Conservation (phyloP, 2,113 vertebrate species). For the Apaloderma vittatum region DNA sequence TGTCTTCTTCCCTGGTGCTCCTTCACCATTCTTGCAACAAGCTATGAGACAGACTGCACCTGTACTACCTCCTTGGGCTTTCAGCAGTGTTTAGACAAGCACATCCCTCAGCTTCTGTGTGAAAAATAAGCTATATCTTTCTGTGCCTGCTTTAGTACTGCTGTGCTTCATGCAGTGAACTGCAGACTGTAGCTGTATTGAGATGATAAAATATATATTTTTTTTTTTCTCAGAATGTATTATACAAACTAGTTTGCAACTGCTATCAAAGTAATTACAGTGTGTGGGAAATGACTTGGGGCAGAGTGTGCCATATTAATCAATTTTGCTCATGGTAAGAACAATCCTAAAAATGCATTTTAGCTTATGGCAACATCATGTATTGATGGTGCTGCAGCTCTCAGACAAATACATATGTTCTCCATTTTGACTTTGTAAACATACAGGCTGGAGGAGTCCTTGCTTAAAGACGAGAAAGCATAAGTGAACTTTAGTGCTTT, state of each 20-base stretch:
- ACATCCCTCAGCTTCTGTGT: background rate
- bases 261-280: background rate
- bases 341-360: background rate
- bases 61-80: background rate
- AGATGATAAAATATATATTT: background rate
- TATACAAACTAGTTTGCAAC: background rate
- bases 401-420: background rate
- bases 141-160: background rate
- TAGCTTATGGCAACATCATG: background rate
- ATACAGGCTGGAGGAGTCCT: background rate
- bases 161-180: background rate
- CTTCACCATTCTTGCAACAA: background rate
- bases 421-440: background rate
- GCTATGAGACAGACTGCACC: background rate
- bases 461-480: background rate
- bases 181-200: background rate
- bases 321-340: background rate
- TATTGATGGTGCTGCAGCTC: background rate
- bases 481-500: background rate
- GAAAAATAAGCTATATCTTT: background rate
- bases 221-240: background rate
- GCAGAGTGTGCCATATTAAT: background rate
- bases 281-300: background rate
- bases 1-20: background rate
- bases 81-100: background rate